phyloP scores from a whole-genome alignment of 2,797 vertebrate species.

The Dermochelys coriacea region DNA sequence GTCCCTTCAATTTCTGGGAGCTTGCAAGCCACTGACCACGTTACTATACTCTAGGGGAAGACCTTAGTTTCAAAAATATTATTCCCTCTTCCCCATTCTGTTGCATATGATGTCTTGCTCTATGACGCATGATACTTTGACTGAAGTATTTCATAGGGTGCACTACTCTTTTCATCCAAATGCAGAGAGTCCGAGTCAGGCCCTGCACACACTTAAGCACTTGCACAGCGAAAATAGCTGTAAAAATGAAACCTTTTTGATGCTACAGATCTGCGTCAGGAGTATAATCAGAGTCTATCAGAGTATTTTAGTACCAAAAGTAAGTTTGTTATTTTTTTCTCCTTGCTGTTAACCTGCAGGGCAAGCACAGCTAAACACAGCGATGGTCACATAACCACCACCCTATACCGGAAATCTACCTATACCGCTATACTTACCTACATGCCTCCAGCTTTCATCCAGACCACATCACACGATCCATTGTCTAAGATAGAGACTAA shows the following conservation, averaged over 20 bases:
- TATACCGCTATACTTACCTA: no score
- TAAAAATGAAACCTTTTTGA: neutral
- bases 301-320: neutral
- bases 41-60: neutral
- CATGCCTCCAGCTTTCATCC: no score
- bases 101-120: neutral
- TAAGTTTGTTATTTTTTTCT: neutral
- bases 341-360: neutral
- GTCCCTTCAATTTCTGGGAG: neutral
- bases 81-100: neutral
- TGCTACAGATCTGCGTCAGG: neutral
- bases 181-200: neutral
- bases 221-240: neutral
- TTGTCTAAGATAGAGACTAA: no score
- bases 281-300: neutral
- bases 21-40: neutral
- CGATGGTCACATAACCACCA: no score
- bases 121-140: neutral
- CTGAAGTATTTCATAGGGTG: neutral
- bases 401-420: no score
- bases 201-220: neutral
- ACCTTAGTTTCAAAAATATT: slow-evolving; percentile 8
- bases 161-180: neutral
- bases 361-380: neutral
- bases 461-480: no score